These are phyloP conservation scores for Urophycis tenuis DNA, from an alignment of 2,797 vertebrate genomes.

Conservation along the genomic window DNA sequence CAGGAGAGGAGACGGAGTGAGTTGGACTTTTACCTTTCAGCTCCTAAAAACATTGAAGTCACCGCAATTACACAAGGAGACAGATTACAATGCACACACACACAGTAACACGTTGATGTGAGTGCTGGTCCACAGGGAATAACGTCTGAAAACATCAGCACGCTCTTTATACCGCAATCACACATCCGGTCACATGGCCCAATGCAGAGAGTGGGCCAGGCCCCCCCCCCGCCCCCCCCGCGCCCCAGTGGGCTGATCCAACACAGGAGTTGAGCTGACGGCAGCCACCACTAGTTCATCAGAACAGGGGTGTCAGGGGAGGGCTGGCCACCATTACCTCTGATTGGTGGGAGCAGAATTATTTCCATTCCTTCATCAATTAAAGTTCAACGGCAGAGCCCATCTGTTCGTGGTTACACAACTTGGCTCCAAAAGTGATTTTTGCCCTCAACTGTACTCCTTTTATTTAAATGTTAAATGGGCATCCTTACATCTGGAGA, in stretches of 20 bases:
- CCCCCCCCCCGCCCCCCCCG: not conserved
- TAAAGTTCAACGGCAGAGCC: slow-evolving; percentile 48
- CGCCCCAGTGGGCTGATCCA: slow-evolving; percentile 29
- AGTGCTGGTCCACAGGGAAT: slow-evolving; percentile 33
- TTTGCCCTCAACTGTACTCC: slow-evolving; percentile 32
- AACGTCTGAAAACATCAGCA: slow-evolving; percentile 27
- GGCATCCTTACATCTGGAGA: slow-evolving; percentile 40
- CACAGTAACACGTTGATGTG: slow-evolving; percentile 20
- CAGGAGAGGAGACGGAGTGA: not conserved
- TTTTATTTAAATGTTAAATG: slow-evolving; percentile 45
- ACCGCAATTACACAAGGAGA: slow-evolving; percentile 14
- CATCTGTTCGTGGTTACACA: slow-evolving; percentile 64
- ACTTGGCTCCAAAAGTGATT: slow-evolving; percentile 46
- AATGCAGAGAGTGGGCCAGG: slow-evolving; percentile 25
- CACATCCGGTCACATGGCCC: slow-evolving; percentile 24
- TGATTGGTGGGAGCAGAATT: slow-evolving; percentile 59
- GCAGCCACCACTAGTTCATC: slow-evolving; percentile 37
- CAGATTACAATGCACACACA: slow-evolving; percentile 29
- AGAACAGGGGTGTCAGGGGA: slow-evolving; percentile 54
- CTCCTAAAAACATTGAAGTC: slow-evolving; percentile 11
- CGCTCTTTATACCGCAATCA: slow-evolving; percentile 27
- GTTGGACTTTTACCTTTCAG: not conserved
- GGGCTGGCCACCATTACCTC: slow-evolving; percentile 48
- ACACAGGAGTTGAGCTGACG: slow-evolving; percentile 35
- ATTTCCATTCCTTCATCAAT: slow-evolving; percentile 64